Percentiles rank a stretch among this genome's conserved stretches.
Conservation (phyloP, 2,797 vertebrate species). For the Gadopsis marmoratus region DNA sequence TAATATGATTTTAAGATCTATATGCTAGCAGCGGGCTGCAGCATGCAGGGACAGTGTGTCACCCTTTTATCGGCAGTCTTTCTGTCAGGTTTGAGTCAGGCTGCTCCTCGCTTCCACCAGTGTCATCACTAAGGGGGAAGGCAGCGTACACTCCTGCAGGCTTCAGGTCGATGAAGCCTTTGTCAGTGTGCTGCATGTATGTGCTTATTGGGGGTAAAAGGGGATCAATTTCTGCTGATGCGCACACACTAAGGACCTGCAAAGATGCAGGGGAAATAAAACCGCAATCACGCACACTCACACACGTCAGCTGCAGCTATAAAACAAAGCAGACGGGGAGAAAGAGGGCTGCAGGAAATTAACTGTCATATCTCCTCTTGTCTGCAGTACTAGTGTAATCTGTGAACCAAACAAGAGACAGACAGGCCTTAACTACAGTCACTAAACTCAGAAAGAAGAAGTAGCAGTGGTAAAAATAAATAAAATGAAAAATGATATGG, state of each 20-base stretch:
- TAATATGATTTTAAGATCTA: constrained; percentile 29
- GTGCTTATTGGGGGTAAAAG: constrained; percentile 15
- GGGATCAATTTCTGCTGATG: constrained; percentile 74
- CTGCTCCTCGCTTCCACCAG: constrained; percentile 50
- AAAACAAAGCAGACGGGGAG: constrained; percentile 41
- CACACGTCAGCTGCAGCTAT: constrained; percentile 26
- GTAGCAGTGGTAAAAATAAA: neutral
- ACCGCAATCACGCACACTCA: constrained; percentile 13
- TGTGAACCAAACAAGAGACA: constrained; percentile 20
- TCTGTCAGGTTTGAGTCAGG: constrained; percentile 45
- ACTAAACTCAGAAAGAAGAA: constrained; percentile 14
- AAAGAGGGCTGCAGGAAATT: constrained; percentile 53
- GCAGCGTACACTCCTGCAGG: constrained; percentile 22
- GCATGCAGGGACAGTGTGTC: constrained; percentile 4
- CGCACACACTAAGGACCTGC: constrained; percentile 39
- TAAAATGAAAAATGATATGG: neutral
- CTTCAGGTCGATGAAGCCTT: constrained; percentile 50
- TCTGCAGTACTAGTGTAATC: constrained; percentile 33
- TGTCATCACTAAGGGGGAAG: constrained; percentile 45
- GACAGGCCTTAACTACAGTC: constrained; percentile 13
- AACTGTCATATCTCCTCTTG: constrained; percentile 56
- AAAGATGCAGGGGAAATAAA: constrained; percentile 27
- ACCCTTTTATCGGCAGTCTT: constrained; percentile 34
- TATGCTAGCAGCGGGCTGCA: neutral
- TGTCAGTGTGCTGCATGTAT: constrained; percentile 28